These are phyloP conservation scores for Symphodus melops DNA, from an alignment of 2,113 vertebrate genomes.

Conservation along the genomic window DNA sequence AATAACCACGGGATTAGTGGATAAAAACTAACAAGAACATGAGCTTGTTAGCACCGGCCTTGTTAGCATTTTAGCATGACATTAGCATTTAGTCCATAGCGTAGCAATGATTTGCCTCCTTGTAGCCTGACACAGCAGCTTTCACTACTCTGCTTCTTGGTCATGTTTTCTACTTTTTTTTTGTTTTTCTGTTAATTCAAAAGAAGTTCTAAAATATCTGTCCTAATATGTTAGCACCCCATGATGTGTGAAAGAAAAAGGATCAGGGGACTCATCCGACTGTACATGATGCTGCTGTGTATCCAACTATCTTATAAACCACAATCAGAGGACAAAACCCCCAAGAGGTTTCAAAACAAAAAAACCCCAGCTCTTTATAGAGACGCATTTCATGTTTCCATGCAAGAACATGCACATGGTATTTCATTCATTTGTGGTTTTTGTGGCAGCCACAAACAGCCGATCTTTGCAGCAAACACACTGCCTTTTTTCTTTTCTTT, in stretches of 20 bases:
- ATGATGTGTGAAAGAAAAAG: not conserved
- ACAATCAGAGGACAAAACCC: not conserved
- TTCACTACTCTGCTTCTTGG: not conserved
- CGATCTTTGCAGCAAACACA: conserved; percentile 21
- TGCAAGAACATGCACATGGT: conserved; percentile 31
- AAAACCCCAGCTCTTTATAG: conserved; percentile 1
- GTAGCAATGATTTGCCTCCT: too few relatives aligned
- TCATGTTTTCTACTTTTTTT: too few relatives aligned
- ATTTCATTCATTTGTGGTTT: conserved; percentile 23
- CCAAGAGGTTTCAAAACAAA: not conserved
- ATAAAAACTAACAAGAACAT: not conserved
- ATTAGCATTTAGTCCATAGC: not conserved
- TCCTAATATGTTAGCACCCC: not conserved
- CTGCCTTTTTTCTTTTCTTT: too few relatives aligned
- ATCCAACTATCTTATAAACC: conserved; percentile 2
- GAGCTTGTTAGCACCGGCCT: not conserved
- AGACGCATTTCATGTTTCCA: conserved; percentile 7
- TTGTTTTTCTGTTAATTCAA: too few relatives aligned
- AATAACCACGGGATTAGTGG: too few relatives aligned
- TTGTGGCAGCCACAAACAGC: conserved; percentile 30
- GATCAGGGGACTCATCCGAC: conserved; percentile 8
- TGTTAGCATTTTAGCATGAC: not conserved
- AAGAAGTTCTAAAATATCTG: not conserved
- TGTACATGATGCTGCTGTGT: not conserved
- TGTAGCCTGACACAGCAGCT: not conserved